Evolutionary conservation across 37 sponge, comb jelly and placozoan species (phyloP).

Genomic region (Mnemiopsis leidyi): DNA sequence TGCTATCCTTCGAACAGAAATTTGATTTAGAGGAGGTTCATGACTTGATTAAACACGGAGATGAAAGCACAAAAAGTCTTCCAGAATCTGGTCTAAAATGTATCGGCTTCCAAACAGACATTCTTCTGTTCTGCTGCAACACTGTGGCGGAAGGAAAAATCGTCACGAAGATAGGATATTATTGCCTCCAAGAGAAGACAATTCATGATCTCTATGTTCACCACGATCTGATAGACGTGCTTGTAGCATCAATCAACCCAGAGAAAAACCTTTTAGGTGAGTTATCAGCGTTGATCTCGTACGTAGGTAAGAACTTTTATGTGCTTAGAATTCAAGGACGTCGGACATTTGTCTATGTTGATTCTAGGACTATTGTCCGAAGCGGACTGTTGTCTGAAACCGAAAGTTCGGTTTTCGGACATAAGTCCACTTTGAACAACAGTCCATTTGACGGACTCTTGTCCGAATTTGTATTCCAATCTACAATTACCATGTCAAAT

Average conservation of each 20-base stretch:
- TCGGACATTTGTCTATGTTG: too few species aligned
- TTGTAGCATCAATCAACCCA: slow-evolving; percentile 20
- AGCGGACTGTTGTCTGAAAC: too few species aligned
- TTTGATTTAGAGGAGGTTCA: not conserved
- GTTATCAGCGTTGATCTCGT: too few species aligned
- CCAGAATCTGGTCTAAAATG: not conserved
- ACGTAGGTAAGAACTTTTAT: too few species aligned
- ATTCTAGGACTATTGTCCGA: too few species aligned
- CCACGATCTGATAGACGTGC: not conserved
- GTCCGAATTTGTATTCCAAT: too few species aligned
- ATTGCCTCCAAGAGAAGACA: not conserved
- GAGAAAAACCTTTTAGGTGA: slow-evolving; percentile 18
- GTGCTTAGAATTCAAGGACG: too few species aligned
- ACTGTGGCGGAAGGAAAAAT: not conserved
- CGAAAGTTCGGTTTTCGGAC: too few species aligned
- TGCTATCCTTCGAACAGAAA: not conserved
- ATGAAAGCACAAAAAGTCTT: not conserved
- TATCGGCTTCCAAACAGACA: not conserved
- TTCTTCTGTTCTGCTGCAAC: not conserved
- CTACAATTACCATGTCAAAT: too few species aligned
- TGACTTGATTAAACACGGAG: not conserved
- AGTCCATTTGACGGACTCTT: too few species aligned
- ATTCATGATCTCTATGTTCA: not conserved
- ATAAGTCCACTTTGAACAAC: too few species aligned
- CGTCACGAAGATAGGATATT: not conserved